A percentile compares a stretch with the other conserved stretches of the same genome.
These are phyloP conservation scores for Emydura subglobosa DNA, from an alignment of 2,113 vertebrate genomes.

Conservation along the genomic window DNA sequence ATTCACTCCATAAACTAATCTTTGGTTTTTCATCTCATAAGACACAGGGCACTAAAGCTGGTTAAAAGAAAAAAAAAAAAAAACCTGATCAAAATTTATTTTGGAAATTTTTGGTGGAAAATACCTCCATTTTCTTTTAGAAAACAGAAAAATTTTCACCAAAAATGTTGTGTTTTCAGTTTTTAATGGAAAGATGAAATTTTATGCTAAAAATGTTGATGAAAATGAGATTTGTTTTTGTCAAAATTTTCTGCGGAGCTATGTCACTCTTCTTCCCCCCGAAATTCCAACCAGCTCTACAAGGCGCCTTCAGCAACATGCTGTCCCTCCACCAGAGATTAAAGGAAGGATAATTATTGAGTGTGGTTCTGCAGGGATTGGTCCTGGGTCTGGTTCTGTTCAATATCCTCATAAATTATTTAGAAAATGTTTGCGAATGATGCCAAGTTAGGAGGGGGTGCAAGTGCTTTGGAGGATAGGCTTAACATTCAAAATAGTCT, in stretches of 20 bases:
- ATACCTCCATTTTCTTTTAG: neutral
- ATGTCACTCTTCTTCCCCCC: neutral
- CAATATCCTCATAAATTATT: neutral
- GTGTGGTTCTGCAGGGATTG: neutral
- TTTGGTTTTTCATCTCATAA: neutral
- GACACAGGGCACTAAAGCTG: fast-evolving
- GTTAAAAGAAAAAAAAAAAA: neutral
- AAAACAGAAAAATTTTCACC: neutral
- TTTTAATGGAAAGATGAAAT: neutral
- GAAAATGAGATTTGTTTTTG: neutral
- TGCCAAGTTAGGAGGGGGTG: too few relatives aligned
- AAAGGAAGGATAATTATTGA: neutral
- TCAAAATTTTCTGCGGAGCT: neutral
- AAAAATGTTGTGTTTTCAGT: neutral
- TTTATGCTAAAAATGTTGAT: neutral
- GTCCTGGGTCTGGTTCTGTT: neutral
- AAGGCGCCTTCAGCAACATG: neutral
- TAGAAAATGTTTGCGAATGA: neutral
- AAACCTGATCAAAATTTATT: neutral
- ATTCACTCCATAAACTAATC: neutral
- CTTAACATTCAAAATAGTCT: neutral
- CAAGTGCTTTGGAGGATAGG: neutral
- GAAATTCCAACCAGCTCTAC: neutral
- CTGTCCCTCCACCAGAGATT: neutral
- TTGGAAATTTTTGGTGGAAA: neutral